These are phyloP conservation scores for Probosciger aterrimus DNA, from an alignment of 2,113 vertebrate genomes.

Conservation along the genomic window DNA sequence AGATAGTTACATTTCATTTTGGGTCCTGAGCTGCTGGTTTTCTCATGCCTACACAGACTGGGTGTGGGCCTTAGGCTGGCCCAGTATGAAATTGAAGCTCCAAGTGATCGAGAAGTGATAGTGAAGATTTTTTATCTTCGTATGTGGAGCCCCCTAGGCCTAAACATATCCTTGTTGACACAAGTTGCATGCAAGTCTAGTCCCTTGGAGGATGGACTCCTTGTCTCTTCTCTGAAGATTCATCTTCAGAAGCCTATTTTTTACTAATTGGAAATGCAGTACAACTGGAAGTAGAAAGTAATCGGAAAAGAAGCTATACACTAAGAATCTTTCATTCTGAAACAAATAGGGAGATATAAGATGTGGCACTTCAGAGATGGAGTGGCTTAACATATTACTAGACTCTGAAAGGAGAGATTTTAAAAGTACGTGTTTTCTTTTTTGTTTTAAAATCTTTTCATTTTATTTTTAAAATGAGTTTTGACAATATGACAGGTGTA, in stretches of 20 bases:
- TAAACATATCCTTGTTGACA: not conserved
- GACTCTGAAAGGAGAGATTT: not conserved
- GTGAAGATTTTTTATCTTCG: not conserved
- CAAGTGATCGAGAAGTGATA: rapidly evolving
- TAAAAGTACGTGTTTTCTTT: not conserved
- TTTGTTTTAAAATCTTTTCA: not conserved
- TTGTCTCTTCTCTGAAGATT: not conserved
- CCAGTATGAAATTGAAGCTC: not conserved
- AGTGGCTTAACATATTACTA: not conserved
- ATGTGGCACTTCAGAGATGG: not conserved
- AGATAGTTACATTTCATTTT: not conserved
- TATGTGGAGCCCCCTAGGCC: rapidly evolving
- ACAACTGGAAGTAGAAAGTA: not conserved
- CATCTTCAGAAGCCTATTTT: not conserved
- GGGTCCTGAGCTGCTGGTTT: not conserved
- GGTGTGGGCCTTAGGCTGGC: not conserved
- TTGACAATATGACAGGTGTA: not conserved
- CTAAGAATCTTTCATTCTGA: not conserved
- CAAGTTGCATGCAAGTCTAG: not conserved
- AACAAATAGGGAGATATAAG: not conserved
- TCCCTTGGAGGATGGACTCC: not conserved
- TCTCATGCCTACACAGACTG: not conserved
- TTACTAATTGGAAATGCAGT: not conserved
- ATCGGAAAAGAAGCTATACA: not conserved
- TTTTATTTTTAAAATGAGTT: not conserved